These are phyloP conservation scores for Nothobranchius furzeri DNA, from an alignment of 2,113 vertebrate genomes.

Conservation along the genomic window DNA sequence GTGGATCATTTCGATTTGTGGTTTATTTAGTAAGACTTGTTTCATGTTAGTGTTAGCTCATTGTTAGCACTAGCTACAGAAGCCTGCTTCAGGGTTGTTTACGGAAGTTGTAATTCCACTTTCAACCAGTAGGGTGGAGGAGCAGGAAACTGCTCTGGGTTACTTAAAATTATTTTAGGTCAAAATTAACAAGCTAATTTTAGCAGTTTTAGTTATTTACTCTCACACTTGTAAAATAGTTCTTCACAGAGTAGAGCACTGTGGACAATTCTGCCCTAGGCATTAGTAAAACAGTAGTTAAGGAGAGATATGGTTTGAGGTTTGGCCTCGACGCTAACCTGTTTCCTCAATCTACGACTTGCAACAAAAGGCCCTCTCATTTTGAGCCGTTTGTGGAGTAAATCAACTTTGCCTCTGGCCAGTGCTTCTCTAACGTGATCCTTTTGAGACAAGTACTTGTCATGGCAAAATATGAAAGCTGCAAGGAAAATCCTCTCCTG, in stretches of 20 bases:
- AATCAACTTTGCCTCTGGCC: constrained; percentile 61
- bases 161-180: not conserved
- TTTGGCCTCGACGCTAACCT: constrained; percentile 63
- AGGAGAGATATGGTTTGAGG: constrained; percentile 32
- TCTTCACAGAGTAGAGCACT: constrained; percentile 14
- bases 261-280: constrained; percentile 50
- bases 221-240: constrained; percentile 26
- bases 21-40: too few species aligned
- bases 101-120: too few species aligned
- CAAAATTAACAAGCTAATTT: constrained; percentile 26
- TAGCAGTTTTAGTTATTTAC: constrained; percentile 14
- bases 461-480: constrained; percentile 64
- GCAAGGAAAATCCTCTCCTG: constrained; percentile 57
- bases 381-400: constrained; percentile 51
- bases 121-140: too few species aligned
- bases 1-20: too few species aligned
- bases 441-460: constrained; percentile 62
- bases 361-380: constrained; percentile 55
- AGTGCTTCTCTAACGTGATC: constrained; percentile 49
- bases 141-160: too few species aligned
- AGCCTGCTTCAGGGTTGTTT: too few species aligned
- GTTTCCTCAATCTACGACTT: constrained; percentile 68
- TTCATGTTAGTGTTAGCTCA: too few species aligned
- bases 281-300: constrained; percentile 41
- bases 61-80: too few species aligned